Evolutionary conservation across 2,888 invertebrate genomes (phyloP).

Genomic region (Tipula unca): DNA sequence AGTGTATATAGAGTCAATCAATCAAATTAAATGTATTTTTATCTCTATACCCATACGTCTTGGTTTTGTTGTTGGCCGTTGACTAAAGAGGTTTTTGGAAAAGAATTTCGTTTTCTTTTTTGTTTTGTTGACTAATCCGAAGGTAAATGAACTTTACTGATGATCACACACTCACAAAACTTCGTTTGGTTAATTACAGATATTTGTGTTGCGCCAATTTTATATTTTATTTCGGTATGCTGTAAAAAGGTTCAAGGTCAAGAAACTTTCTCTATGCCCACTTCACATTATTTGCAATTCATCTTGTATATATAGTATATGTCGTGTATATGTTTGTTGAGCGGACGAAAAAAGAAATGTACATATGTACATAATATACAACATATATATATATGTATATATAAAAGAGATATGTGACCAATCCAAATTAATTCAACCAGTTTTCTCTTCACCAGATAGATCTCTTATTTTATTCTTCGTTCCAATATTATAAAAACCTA

Average conservation of each 20-base stretch:
- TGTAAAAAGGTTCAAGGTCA: not conserved
- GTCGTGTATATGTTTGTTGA: not conserved
- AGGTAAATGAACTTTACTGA: not conserved
- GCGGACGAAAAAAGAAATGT: not conserved
- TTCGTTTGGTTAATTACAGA: not conserved
- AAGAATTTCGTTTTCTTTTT: not conserved
- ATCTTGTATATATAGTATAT: not conserved
- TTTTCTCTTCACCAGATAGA: not conserved
- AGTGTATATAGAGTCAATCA: not conserved
- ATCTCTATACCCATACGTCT: not conserved
- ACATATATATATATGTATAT: not conserved
- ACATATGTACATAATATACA: not conserved
- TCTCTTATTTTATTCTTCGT: not conserved
- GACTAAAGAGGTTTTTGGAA: not conserved
- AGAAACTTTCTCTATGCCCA: not conserved
- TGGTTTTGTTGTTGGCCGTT: not conserved
- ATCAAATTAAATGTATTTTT: not conserved
- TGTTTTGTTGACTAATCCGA: not conserved
- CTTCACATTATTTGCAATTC: not conserved
- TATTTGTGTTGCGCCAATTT: not conserved
- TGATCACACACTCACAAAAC: not conserved
- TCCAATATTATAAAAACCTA: not conserved
- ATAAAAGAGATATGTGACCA: conserved; percentile 1
- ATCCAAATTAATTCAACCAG: not conserved
- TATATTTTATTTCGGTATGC: not conserved